Conservation (phyloP, 30 jellyfish, hydroid and myxozoan genomes). For the Cassiopea xamachana region DNA sequence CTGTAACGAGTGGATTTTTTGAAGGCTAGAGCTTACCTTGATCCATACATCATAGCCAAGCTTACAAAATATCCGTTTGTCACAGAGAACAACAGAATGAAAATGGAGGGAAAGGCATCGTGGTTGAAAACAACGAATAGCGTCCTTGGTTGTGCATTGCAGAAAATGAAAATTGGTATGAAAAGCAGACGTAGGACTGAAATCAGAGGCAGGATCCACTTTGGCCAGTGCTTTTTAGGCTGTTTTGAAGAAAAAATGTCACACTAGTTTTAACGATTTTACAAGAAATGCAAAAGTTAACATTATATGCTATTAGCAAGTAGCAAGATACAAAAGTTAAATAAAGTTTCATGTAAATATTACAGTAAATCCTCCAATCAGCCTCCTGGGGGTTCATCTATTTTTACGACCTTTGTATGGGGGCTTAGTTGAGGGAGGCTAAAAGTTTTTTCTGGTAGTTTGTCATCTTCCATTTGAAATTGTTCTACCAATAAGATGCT, state of each 20-base stretch:
- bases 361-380: too few species aligned
- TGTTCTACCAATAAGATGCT: too few species aligned
- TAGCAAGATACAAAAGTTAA: too few species aligned
- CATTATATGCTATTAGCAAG: too few species aligned
- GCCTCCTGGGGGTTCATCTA: too few species aligned
- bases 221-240: conserved; percentile 85
- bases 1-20: too few species aligned
- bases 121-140: conserved; percentile 67
- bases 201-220: conserved; percentile 63
- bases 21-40: conserved; percentile 81
- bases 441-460: too few species aligned
- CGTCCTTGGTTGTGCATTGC: conserved; percentile 85
- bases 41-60: conserved; percentile 91
- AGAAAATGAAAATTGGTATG: conserved; percentile 83
- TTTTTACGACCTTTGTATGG: too few species aligned
- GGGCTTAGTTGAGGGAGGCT: too few species aligned
- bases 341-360: too few species aligned
- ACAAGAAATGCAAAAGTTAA: too few species aligned
- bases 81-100: conserved; percentile 74
- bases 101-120: conserved; percentile 79
- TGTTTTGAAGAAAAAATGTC: not conserved
- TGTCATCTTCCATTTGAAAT: too few species aligned
- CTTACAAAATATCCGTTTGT: conserved; percentile 88
- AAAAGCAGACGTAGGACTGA: conserved; percentile 61
- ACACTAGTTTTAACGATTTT: not conserved